phyloP scores from a whole-genome alignment of 2,888 invertebrate species.

The Eulithis prunata region DNA sequence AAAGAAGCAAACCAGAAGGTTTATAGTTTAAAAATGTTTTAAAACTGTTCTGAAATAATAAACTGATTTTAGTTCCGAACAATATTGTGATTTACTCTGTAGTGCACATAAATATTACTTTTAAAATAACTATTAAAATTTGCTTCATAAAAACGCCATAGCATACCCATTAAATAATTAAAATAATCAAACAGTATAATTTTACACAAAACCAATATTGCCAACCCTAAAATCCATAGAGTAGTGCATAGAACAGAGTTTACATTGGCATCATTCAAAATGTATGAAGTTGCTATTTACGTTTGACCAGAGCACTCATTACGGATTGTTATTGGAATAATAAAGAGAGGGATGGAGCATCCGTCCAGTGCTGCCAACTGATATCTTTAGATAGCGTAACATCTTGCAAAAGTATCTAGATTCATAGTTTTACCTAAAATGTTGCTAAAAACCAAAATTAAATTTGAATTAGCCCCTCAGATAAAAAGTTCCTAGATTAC shows the following conservation, averaged over 20 bases:
- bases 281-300: conserved; percentile 83
- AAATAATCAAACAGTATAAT: conserved; percentile 7
- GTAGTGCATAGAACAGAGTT: conserved; percentile 74
- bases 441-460: too few relatives aligned
- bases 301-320: conserved; percentile 83
- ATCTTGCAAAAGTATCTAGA: too few relatives aligned
- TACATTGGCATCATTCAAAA: conserved; percentile 82
- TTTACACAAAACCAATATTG: conserved; percentile 21
- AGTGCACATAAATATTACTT: not conserved
- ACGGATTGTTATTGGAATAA: conserved; percentile 84
- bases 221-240: conserved; percentile 69
- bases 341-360: conserved; percentile 78
- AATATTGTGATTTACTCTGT: not conserved
- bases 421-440: too few relatives aligned
- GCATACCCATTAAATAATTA: not conserved
- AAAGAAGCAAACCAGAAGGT: not conserved
- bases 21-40: not conserved
- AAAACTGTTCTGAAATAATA: not conserved
- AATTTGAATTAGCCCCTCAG: too few relatives aligned
- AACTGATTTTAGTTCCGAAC: not conserved
- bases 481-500: too few relatives aligned
- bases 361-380: conserved; percentile 56
- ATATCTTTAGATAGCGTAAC: too few relatives aligned
- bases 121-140: not conserved
- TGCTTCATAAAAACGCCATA: not conserved